Base-by-base conservation (phyloP, 2,888 invertebrate genomes). In the Eremobia ochroleuca region DNA sequence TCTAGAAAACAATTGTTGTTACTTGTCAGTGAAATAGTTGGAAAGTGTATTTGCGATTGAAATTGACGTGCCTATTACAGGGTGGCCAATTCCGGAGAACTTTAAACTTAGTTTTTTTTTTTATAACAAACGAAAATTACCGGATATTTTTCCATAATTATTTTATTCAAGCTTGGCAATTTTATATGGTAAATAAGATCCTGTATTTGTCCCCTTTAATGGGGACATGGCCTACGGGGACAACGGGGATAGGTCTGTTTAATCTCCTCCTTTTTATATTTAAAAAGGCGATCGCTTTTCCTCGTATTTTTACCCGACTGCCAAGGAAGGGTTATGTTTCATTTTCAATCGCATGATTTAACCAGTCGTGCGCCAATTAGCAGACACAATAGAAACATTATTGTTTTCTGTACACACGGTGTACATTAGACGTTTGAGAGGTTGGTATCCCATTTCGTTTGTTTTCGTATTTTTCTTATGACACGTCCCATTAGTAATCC, bases 1-100 rank as follows among this genome's bases (percentile, higher is more conserved):
- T 72, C 55, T 62, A 34, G 64, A 61, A 81, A 81, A 55, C 46
- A 64, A 73, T 65, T 73, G 73, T 52, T 64, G 61, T 62, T 31
- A 46, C 62, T 59, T 43, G 46, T 61, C 1, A 13, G 4, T 46
- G 4, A 55, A 73, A 64, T 25, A 59, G 62, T 70, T 52, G 59
- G 62, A n/a, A 67, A n/a, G 18, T 62, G 46, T 75, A 40, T 75
- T 43, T 72, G 46, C 31, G 37, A 72, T 75, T 75, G 43, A 37
- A 58, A 64, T 31, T 69, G 40, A 40, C 21, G 43, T 55, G 52
- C n/a, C 15, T 67, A 28, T 62, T 64, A 34, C 11, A 13, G 21
- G 49, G 8, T 49, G 3, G 2, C 21, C 21, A 52, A 9, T 25
- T 9, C 25, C 25, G 49, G 8, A 21, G 2, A 49, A 49, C 3